phyloP scores from a whole-genome alignment of 2,113 vertebrate species.

The Naja naja region DNA sequence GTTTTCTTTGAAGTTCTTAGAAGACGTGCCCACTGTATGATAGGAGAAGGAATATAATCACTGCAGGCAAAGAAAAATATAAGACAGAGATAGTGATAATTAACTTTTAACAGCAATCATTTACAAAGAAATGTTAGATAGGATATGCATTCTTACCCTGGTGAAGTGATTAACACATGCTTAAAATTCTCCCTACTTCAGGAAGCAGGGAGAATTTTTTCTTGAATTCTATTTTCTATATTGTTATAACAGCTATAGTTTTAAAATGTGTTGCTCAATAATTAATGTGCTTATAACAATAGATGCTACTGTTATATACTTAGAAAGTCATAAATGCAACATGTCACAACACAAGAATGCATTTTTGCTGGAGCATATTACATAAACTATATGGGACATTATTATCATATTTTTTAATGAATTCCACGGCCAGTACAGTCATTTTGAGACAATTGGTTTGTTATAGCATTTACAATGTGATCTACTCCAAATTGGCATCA shows the following conservation, averaged over 20 bases:
- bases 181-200: not conserved
- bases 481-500: not conserved
- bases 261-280: not conserved
- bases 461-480: not conserved
- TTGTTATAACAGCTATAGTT: not conserved
- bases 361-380: not conserved
- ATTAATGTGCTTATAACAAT: not conserved
- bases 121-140: not conserved
- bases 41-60: not conserved
- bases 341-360: not conserved
- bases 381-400: not conserved
- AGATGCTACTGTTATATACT: constrained; percentile 9
- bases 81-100: not conserved
- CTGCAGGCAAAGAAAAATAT: not conserved
- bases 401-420: not conserved
- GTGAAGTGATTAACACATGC: not conserved
- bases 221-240: not conserved
- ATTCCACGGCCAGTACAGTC: not conserved
- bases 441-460: not conserved
- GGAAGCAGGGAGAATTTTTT: not conserved
- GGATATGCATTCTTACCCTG: not conserved
- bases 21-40: not conserved
- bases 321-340: constrained; percentile 18
- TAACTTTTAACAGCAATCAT: not conserved
- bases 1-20: not conserved